Evolutionary conservation across 1,140 invertebrate genomes (phyloP), one percentile per base, ranked within the genome.

Genomic region (Copidosoma floridanum): DNA sequence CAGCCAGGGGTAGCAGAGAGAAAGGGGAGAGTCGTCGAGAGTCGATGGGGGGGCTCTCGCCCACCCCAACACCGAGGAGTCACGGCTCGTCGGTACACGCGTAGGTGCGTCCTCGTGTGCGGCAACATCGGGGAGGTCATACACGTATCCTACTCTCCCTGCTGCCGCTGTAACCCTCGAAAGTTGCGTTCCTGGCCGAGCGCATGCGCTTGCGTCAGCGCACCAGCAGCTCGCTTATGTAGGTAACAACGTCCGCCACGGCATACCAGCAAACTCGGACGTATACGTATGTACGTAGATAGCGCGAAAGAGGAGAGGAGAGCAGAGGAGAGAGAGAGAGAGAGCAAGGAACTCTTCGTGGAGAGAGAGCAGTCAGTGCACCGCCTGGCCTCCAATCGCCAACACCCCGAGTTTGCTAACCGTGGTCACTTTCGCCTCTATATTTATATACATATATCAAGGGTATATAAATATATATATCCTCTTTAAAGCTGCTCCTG

Each of bases 331-430:
- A 62, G 58, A 44, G 48, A 57, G 44, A 50, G 44, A 44, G 51
- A 44, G 52, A 29, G 51, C 63, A 64, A 12, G 55, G 46, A 5
- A 44, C 78, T 73, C 71, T 61, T 50, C 66, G 62, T 63, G 56
- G 24, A 27, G 62, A 65, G n/a, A n/a, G n/a, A 72, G 68, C 71
- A 70, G 71, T 74, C 77, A 80, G 78, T 80, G 73, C 73, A 78
- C 72, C 74, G 71, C 70, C 71, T 72, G 73, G 72, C 71, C 70
- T 71, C 68, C 70, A 67, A 68, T 64, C 70, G 72, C 68, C 70
- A 72, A 69, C 72, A 70, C 51, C 47, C 56, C 35, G 35, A 29
- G 43, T 29, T n/a, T n/a, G n/a, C 32, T 6, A 6, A 35, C 32
- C 7, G 14, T 14, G 32, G 32, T 35, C 7, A 6, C 32, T 6